Conservation (phyloP, 1,140 invertebrate species). For the Drosophila santomea region DNA sequence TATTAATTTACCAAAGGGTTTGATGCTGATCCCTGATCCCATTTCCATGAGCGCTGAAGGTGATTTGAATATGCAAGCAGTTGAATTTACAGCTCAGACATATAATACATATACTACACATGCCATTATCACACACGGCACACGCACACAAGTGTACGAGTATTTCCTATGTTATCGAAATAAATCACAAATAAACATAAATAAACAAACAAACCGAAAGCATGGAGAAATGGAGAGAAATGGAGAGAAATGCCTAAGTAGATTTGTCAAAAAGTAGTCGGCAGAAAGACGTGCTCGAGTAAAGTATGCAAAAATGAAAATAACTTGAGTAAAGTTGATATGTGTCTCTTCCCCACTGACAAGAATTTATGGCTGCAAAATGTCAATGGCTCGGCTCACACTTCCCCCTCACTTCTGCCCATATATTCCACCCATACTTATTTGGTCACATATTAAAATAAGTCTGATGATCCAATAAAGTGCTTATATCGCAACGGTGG, state of each 20-base stretch:
- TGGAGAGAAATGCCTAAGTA: constrained; percentile 79
- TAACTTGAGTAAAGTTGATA: constrained; percentile 78
- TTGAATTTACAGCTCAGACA: constrained; percentile 7
- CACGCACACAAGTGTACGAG: constrained; percentile 8
- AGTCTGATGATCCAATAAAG: constrained; percentile 83
- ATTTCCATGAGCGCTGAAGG: neutral
- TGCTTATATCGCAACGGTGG: constrained; percentile 76
- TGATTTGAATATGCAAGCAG: constrained; percentile 34
- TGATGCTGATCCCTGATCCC: no score
- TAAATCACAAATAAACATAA: constrained; percentile 84
- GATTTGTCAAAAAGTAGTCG: constrained; percentile 79
- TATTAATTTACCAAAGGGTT: no score
- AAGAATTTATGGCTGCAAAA: constrained; percentile 80
- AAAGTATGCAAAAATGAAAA: constrained; percentile 83
- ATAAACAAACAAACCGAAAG: constrained; percentile 78
- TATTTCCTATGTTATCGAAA: constrained; percentile 83
- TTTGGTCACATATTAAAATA: constrained; percentile 79
- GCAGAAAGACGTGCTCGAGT: constrained; percentile 69
- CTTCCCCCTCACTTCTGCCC: neutral
- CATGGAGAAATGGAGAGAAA: constrained; percentile 72
- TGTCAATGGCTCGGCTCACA: constrained; percentile 65
- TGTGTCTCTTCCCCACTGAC: constrained; percentile 55
- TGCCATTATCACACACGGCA: constrained; percentile 22
- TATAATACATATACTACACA: constrained; percentile 11
- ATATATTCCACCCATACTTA: constrained; percentile 14